These are phyloP conservation scores for Drosophila niveifrons DNA, from an alignment of 2,888 invertebrate species.

Conservation along the genomic window DNA sequence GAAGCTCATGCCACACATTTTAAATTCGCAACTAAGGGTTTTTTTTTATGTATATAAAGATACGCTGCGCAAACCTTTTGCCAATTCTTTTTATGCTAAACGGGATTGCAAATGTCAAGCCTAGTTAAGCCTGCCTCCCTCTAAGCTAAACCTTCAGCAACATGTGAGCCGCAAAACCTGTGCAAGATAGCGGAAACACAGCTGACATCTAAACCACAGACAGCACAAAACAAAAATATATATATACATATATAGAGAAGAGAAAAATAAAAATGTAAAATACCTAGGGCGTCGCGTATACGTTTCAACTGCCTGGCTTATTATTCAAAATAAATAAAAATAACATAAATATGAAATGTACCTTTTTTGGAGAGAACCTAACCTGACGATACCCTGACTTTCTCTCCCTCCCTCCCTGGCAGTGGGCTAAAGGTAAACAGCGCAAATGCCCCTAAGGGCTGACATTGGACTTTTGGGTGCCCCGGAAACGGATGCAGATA, in stretches of 20 bases:
- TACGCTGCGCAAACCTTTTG: background rate
- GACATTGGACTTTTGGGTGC: conserved; percentile 8
- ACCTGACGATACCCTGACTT: background rate
- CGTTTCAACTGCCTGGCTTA: background rate
- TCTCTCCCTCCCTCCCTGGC: background rate
- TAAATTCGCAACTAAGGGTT: background rate
- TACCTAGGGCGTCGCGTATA: background rate
- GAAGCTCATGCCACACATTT: background rate
- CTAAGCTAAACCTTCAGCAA: background rate
- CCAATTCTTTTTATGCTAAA: conserved; percentile 6
- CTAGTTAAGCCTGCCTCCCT: background rate
- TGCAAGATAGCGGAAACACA: conserved; percentile 12
- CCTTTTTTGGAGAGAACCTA: background rate
- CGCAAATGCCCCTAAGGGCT: conserved; percentile 18
- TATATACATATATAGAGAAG: too few species aligned
- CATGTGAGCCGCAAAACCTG: conserved; percentile 12
- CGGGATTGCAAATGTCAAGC: conserved; percentile 1
- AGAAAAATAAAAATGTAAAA: background rate
- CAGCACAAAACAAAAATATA: background rate
- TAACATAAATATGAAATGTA: background rate
- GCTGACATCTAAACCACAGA: conserved; percentile 3
- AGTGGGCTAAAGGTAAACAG: conserved; percentile 22
- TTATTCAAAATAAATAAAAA: background rate
- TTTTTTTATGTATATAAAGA: background rate
- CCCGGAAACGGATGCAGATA: conserved; percentile 56